These are phyloP conservation scores for Ophion ventricosus DNA, from an alignment of 2,888 invertebrate genomes.

Conservation along the genomic window DNA sequence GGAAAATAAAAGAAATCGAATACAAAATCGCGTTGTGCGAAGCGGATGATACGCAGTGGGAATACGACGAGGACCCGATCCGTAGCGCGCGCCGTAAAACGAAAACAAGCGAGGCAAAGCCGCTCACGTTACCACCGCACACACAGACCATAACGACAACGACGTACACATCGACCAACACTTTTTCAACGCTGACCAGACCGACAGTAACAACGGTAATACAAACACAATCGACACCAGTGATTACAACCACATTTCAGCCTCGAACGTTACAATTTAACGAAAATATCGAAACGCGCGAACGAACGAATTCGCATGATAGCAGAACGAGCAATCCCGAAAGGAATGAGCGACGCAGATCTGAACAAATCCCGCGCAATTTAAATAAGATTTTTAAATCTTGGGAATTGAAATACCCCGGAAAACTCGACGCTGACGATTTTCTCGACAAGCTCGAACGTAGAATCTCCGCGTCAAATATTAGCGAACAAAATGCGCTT, in stretches of 20 bases:
- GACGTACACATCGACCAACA: background rate
- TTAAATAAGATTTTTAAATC: no score
- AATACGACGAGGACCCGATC: conserved; percentile 8
- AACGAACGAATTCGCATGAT: background rate
- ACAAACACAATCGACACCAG: conserved; percentile 5
- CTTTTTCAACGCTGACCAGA: background rate
- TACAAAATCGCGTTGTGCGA: background rate
- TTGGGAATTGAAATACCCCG: background rate
- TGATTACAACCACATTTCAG: background rate
- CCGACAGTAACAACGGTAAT: background rate
- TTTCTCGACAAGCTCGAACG: conserved; percentile 1
- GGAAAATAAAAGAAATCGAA: background rate
- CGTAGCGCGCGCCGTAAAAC: background rate
- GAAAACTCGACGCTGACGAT: conserved; percentile 4
- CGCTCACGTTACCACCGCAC: background rate
- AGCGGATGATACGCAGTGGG: conserved; percentile 9
- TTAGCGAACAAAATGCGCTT: background rate
- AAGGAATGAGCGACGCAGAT: conserved; percentile 11
- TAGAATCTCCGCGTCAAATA: background rate
- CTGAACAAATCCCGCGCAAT: background rate
- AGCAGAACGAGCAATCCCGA: background rate
- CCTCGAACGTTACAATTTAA: background rate
- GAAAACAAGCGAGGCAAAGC: background rate
- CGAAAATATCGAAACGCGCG: background rate
- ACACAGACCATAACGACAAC: background rate